phyloP scores from a whole-genome alignment of 1,140 invertebrate species.

The Drosophila kohkoa region DNA sequence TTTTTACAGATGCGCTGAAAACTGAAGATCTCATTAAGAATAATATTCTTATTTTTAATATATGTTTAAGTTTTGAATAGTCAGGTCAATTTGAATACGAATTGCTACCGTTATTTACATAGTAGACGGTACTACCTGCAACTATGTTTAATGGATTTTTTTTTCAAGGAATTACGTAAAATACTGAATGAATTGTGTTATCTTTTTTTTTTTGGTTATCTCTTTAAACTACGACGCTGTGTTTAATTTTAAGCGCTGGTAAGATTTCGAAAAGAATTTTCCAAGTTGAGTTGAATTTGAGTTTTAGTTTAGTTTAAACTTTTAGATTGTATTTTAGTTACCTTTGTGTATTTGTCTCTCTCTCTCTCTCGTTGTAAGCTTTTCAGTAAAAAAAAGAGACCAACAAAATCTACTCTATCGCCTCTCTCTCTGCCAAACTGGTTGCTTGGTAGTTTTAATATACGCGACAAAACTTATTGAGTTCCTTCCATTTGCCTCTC shows the following conservation, averaged over 20 bases:
- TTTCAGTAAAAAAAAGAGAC: slow-evolving; percentile 25
- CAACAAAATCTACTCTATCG: slow-evolving; percentile 29
- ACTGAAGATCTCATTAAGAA: background rate
- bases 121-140: slow-evolving; percentile 85
- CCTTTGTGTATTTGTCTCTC: slow-evolving; percentile 6
- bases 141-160: slow-evolving; percentile 52
- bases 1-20: slow-evolving; percentile 44
- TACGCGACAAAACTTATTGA: slow-evolving; percentile 3
- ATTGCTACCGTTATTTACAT: slow-evolving; percentile 83
- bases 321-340: slow-evolving; percentile 24
- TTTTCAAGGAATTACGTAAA: slow-evolving; percentile 1
- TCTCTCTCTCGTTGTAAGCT: slow-evolving; percentile 18
- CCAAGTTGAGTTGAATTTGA: slow-evolving; percentile 22
- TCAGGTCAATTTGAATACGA: slow-evolving; percentile 79
- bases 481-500: slow-evolving; percentile 18
- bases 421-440: slow-evolving; percentile 37
- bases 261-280: slow-evolving; percentile 26
- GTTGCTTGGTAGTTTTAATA: slow-evolving; percentile 43
- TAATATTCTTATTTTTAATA: background rate
- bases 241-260: slow-evolving; percentile 29
- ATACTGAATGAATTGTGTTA: background rate
- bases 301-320: background rate
- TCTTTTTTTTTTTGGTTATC: background rate
- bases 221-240: background rate
- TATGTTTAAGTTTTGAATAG: slow-evolving; percentile 39